These are phyloP conservation scores for Cheilosia variabilis DNA, from an alignment of 2,888 invertebrate species.

Conservation along the genomic window DNA sequence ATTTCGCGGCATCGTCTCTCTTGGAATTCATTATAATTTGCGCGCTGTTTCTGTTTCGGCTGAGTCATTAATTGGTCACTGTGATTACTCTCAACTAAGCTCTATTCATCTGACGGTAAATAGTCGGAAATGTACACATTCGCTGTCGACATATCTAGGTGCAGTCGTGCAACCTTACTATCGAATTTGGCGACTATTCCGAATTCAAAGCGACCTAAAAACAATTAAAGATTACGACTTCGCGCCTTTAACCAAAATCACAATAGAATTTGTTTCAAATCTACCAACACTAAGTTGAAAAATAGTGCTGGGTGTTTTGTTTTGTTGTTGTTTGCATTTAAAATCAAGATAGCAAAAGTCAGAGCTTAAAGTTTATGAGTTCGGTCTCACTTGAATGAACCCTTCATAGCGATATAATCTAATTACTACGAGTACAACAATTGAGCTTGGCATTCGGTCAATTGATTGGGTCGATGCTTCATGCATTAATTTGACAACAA, in stretches of 20 bases:
- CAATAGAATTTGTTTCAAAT: not conserved
- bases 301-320: not conserved
- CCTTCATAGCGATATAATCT: conserved; percentile 71
- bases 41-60: not conserved
- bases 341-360: conserved; percentile 57
- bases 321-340: conserved; percentile 36
- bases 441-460: conserved; percentile 73
- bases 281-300: not conserved
- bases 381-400: conserved; percentile 74
- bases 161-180: too few relatives aligned
- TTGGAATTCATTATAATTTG: too few relatives aligned
- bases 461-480: conserved; percentile 73
- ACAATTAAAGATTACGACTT: conserved; percentile 4
- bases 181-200: too few relatives aligned
- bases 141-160: too few relatives aligned
- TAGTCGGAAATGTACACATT: not conserved
- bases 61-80: conserved; percentile 14
- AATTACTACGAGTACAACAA: conserved; percentile 67
- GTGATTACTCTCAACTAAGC: not conserved
- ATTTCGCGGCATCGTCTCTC: too few relatives aligned
- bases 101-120: not conserved
- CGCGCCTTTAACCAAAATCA: conserved; percentile 4
- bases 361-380: conserved; percentile 66
- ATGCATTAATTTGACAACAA: conserved; percentile 71
- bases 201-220: not conserved